Conservation (phyloP, 1,140 invertebrate species). For the Drosophila pruinosa region DNA sequence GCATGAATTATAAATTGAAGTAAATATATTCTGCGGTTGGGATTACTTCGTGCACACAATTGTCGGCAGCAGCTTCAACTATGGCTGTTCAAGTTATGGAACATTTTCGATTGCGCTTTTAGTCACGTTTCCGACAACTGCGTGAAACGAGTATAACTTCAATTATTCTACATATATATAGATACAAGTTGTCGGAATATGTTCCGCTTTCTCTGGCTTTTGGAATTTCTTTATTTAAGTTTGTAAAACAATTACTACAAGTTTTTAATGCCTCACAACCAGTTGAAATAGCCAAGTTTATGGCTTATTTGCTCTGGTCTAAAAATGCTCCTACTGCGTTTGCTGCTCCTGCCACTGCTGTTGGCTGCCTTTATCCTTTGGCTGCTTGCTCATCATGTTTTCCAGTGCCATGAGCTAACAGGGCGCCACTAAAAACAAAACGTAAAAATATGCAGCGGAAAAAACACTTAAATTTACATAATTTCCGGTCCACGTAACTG, state of each 20-base stretch:
- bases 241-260: constrained; percentile 36
- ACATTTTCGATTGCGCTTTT: constrained; percentile 22
- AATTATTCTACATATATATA: background rate
- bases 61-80: constrained; percentile 1
- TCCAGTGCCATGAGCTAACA: constrained; percentile 70
- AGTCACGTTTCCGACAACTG: constrained; percentile 28
- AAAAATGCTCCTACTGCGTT: constrained; percentile 5
- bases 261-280: constrained; percentile 18
- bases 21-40: constrained; percentile 43
- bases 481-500: constrained; percentile 67
- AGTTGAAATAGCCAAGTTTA: constrained; percentile 30
- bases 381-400: constrained; percentile 69
- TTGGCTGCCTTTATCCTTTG: constrained; percentile 30
- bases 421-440: constrained; percentile 47
- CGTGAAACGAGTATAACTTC: background rate
- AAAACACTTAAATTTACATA: constrained; percentile 76
- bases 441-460: constrained; percentile 55
- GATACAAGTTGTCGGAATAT: background rate
- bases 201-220: background rate
- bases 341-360: constrained; percentile 12
- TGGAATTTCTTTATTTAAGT: constrained; percentile 15
- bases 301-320: constrained; percentile 35
- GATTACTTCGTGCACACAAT: constrained; percentile 30
- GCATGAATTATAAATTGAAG: constrained; percentile 48
- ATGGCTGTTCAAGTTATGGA: constrained; percentile 31